These are phyloP conservation scores for Onchidella celtica DNA, from an alignment of 2,888 invertebrate species.

Conservation along the genomic window DNA sequence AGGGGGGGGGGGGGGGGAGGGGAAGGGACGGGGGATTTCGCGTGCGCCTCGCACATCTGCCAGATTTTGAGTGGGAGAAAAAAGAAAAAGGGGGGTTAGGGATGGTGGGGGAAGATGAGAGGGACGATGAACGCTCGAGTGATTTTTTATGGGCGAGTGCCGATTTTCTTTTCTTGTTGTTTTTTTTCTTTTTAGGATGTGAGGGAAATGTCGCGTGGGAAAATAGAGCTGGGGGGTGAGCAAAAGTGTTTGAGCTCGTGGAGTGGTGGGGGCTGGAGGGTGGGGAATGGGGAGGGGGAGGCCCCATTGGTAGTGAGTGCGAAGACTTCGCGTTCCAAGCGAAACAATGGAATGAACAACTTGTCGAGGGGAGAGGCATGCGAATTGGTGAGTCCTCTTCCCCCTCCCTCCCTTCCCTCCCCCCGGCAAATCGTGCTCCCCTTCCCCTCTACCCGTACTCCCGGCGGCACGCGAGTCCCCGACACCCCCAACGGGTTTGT, in stretches of 20 bases:
- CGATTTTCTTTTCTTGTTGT: too few relatives aligned
- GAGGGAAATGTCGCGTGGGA: slow-evolving; percentile 30
- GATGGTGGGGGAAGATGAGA: background rate
- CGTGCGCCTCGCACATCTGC: slow-evolving; percentile 33
- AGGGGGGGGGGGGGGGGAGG: background rate
- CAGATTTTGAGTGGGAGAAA: slow-evolving; percentile 8
- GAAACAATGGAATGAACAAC: background rate
- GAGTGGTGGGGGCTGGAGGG: background rate
- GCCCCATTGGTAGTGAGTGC: background rate
- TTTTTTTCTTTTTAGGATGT: too few relatives aligned
- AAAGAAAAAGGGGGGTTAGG: background rate
- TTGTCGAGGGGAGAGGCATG: slow-evolving; percentile 27
- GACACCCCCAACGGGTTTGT: background rate
- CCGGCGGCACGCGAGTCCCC: background rate
- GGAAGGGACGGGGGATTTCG: background rate
- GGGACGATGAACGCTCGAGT: background rate
- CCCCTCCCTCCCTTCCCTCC: too few relatives aligned
- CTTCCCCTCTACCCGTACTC: background rate
- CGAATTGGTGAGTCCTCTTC: too few relatives aligned
- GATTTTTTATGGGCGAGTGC: slow-evolving; percentile 1
- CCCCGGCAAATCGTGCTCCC: background rate
- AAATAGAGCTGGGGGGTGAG: background rate
- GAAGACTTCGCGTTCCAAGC: background rate
- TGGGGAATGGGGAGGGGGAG: background rate
- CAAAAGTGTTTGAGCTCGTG: background rate